Base-by-base conservation (phyloP, 2,113 vertebrate genomes). In the Paraplagusia blochii region DNA sequence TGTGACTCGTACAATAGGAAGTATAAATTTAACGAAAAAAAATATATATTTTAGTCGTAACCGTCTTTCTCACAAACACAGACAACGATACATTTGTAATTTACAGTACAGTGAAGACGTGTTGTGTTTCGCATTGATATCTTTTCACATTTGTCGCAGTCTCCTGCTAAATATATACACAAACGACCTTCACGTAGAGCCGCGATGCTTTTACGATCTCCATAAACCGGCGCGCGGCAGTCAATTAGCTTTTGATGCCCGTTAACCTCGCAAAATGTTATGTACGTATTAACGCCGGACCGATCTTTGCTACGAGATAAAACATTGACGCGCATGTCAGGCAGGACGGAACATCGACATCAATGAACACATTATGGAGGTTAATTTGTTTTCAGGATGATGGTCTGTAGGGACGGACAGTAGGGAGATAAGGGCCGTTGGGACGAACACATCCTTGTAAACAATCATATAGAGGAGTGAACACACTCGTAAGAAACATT, bases 381-480 rank as follows among this genome's bases (percentile, higher is more conserved):
- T 84, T 75, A 73, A 76, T 74, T 56, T 63, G 40, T 42, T 36
- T 50, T 4, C 10, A 19, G 63, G 59, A 69, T 18, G 16, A 44
- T 19, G 62, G 35, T 44, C 65, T 50, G 13, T 60, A 46, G 64
- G 58, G 63, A 82, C 62, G 33, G n/a, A n/a, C n/a, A n/a, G n/a
- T n/a, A n/a, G n/a, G 29, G 38, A 73, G 72, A 72, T 81, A 70
- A 81, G 58, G 51, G 53, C 43, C 1, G 11, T 58, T 75, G 18
- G 46, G 45, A 59, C 3, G 5, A 44, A 51, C 49, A 38, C 61
- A 73, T 69, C 66, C 52, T 61, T 52, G 47, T 57, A 46, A 40
- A 50, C 33, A n/a, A n/a, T n/a, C n/a, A n/a, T n/a, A n/a, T n/a
- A n/a, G n/a, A n/a, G n/a, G n/a, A n/a, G n/a, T n/a, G n/a, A n/a